A percentile compares a stretch with the other conserved stretches of the same genome.
Evolutionary conservation across 2,797 vertebrate species (phyloP).

Genomic region (Ceryle rudis): DNA sequence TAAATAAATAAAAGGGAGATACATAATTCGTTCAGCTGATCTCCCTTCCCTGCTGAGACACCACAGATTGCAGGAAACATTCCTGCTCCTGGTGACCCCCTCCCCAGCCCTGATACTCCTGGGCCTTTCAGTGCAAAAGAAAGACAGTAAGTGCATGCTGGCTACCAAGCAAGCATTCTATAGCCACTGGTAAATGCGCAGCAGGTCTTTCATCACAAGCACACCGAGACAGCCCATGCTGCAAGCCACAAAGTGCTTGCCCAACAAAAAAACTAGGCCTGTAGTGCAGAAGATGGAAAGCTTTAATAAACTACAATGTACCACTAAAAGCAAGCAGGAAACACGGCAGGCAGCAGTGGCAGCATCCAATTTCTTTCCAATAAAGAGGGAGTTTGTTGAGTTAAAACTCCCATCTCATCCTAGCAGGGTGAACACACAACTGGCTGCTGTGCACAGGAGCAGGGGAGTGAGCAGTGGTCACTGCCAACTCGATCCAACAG

Average conservation of each 20-base stretch:
- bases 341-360: not conserved
- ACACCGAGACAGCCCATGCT: not conserved
- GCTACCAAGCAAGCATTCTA: rapidly evolving
- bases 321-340: not conserved
- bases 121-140: not conserved
- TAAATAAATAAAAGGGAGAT: not conserved
- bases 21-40: not conserved
- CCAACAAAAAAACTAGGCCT: not conserved
- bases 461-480: not conserved
- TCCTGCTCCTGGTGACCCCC: not conserved
- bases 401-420: not conserved
- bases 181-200: not conserved
- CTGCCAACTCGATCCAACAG: not conserved
- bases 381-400: not conserved
- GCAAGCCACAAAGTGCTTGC: not conserved
- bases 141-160: not conserved
- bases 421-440: not conserved
- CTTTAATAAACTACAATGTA: not conserved
- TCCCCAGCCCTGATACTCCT: not conserved
- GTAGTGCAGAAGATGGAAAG: not conserved
- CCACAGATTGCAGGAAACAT: rapidly evolving
- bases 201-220: not conserved
- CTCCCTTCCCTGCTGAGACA: not conserved
- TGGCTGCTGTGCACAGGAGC: rapidly evolving
- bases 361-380: not conserved